Evolutionary conservation across 2,888 invertebrate genomes (phyloP).

Genomic region (Drosophila monieri): DNA sequence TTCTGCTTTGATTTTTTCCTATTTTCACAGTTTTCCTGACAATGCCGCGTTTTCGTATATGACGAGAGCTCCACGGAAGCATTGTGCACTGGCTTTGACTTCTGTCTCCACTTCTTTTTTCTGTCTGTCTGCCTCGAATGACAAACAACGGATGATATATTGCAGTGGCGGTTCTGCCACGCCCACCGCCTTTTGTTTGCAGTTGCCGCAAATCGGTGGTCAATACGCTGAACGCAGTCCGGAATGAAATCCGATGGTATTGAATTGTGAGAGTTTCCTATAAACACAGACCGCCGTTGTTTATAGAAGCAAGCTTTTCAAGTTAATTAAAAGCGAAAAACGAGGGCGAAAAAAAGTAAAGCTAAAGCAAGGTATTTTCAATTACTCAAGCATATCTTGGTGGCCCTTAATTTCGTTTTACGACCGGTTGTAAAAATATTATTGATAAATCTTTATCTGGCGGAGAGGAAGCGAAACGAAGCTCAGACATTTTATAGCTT

Average conservation of each 20-base stretch:
- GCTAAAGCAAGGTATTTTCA: slow-evolving; percentile 43
- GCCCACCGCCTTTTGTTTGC: slow-evolving; percentile 63
- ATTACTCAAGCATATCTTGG: slow-evolving; percentile 53
- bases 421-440: slow-evolving; percentile 56
- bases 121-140: slow-evolving; percentile 19
- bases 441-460: slow-evolving; percentile 43
- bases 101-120: slow-evolving; percentile 11
- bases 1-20: slow-evolving; percentile 19
- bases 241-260: slow-evolving; percentile 13
- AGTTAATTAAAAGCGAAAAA: slow-evolving; percentile 70
- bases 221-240: slow-evolving; percentile 55
- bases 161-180: slow-evolving; percentile 48
- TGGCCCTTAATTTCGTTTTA: slow-evolving; percentile 32
- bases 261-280: not conserved
- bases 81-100: slow-evolving; percentile 48
- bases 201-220: slow-evolving; percentile 70
- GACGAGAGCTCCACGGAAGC: slow-evolving; percentile 60
- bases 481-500: slow-evolving; percentile 50
- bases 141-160: slow-evolving; percentile 60
- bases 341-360: not conserved
- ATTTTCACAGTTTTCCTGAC: slow-evolving; percentile 34
- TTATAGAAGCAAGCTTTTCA: slow-evolving; percentile 62
- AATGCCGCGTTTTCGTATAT: slow-evolving; percentile 48
- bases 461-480: slow-evolving; percentile 1
- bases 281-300: slow-evolving; percentile 34